These are phyloP conservation scores for Caracal caracal DNA, from an alignment of 2,113 vertebrate genomes.

Conservation along the genomic window DNA sequence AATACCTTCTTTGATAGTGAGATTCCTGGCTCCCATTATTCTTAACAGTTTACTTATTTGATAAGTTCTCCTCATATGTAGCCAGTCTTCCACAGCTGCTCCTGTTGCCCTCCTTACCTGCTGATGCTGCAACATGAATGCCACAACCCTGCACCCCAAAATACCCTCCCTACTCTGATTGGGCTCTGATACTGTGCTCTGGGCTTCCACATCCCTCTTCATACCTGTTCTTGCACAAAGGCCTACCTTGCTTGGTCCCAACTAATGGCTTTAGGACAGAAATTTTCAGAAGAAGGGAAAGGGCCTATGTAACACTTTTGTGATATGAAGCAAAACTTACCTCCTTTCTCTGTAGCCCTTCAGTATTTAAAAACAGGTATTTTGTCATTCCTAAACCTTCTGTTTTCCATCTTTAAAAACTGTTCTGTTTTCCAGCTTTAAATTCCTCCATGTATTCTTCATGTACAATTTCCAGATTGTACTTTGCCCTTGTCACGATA, in stretches of 20 bases:
- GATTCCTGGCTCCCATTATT: not conserved
- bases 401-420: not conserved
- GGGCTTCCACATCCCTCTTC: not conserved
- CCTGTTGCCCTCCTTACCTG: not conserved
- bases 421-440: not conserved
- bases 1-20: not conserved
- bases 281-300: not conserved
- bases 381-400: not conserved
- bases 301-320: not conserved
- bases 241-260: not conserved
- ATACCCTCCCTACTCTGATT: not conserved
- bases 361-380: not conserved
- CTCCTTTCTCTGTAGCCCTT: not conserved
- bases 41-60: not conserved
- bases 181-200: not conserved
- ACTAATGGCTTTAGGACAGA: not conserved
- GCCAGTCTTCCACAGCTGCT: not conserved
- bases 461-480: not conserved
- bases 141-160: not conserved
- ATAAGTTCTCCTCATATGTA: not conserved
- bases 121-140: no score
- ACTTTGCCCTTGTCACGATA: not conserved
- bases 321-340: not conserved
- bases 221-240: not conserved
- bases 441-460: not conserved